Percentiles rank a stretch among this genome's conserved stretches.
Conservation (phyloP, 2,888 invertebrate genomes). For the Baccha elongata region DNA sequence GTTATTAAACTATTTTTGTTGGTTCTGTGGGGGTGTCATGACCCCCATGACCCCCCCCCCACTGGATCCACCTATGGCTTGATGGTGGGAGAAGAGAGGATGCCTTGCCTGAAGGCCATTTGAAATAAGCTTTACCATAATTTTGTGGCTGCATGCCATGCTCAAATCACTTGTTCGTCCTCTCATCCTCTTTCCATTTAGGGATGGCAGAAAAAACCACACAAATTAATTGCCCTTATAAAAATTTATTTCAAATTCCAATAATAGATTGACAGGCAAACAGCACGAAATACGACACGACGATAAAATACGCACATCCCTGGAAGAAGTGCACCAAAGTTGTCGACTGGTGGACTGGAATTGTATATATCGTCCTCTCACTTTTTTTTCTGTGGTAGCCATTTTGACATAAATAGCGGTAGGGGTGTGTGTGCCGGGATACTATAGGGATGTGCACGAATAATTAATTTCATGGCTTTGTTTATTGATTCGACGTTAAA, state of each 20-base stretch:
- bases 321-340: not conserved
- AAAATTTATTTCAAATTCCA: conserved; percentile 70
- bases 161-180: conserved; percentile 13
- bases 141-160: conserved; percentile 57
- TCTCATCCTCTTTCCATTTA: not conserved
- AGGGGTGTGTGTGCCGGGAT: not conserved
- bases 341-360: not conserved
- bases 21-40: no score
- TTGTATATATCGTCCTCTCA: not conserved
- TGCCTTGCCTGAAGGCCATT: conserved; percentile 28
- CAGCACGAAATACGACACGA: not conserved
- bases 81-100: not conserved
- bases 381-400: conserved; percentile 13
- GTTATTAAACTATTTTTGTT: no score
- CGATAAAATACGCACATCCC: conserved; percentile 3
- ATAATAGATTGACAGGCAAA: conserved; percentile 59
- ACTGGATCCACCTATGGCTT: conserved; percentile 7
- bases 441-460: conserved; percentile 51
- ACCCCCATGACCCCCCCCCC: no score
- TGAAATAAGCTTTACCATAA: conserved; percentile 51
- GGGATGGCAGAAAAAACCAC: conserved; percentile 35
- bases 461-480: conserved; percentile 72
- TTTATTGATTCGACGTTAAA: conserved; percentile 68
- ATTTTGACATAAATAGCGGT: conserved; percentile 32
- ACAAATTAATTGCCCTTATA: conserved; percentile 70